Base-by-base conservation (phyloP, 2,888 invertebrate genomes). In the Leucophora obtusa region DNA sequence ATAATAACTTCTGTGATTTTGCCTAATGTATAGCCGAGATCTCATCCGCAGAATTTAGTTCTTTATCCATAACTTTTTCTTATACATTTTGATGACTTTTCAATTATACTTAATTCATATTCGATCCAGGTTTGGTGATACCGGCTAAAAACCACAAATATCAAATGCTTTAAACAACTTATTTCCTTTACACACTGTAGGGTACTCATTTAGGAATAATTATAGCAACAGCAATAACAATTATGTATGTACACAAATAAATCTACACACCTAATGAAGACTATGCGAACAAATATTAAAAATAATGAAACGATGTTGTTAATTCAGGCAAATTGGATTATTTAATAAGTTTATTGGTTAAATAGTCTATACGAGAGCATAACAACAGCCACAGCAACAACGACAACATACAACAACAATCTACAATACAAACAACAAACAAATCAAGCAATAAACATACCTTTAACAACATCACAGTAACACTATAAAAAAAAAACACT, bases 281-380 rank as follows among this genome's bases (percentile, higher is more conserved):
- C 72, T 58, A 56, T 56, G 35, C 63, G n/a, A 10, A 65, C n/a
- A 70, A 72, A 60, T 24, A 71, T 73, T 53, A 68, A 79, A 58
- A 59, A 66, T 63, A 76, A 68, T 65, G 68, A 78, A 79, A 73
- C 62, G 83, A 86, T 84, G 84, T 84, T 85, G 86, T 85, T 87
- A 87, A 88, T 87, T 88, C 87, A 85, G 84, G 86, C 87, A 87
- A 88, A 87, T 88, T 87, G 87, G 87, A 86, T 87, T 88, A 87
- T 87, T 87, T 87, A 88, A 87, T 87, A 85, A 86, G 86, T 88
- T 88, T 87, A 87, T 87, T 86, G 86, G 85, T 56, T 70, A 65
- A 70, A 62, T 70, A 58, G n/a, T 18, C 38, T 35, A 60, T 47
- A 56, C 60, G 50, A 60, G 56, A 69, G 47, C 56, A n/a, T 51